Conservation (phyloP, 2,113 vertebrate species). For the Tursiops truncatus region DNA sequence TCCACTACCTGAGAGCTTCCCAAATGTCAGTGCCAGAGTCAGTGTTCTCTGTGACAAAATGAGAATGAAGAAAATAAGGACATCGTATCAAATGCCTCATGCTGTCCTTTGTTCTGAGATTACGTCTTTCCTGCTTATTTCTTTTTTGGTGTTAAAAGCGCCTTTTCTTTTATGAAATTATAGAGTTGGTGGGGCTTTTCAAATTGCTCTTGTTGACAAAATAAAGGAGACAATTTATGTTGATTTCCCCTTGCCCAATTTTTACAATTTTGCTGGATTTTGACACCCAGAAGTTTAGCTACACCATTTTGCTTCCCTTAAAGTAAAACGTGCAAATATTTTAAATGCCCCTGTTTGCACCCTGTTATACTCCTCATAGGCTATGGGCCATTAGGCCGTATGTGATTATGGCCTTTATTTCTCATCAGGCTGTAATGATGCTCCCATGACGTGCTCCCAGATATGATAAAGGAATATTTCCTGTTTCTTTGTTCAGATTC, state of each 20-base stretch:
- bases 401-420: neutral
- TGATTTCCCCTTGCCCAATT: neutral
- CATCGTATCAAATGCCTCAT: neutral
- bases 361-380: neutral
- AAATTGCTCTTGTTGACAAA: neutral
- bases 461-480: neutral
- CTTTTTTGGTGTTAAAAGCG: neutral
- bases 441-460: neutral
- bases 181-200: neutral
- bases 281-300: neutral
- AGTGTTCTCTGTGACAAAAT: neutral
- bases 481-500: neutral
- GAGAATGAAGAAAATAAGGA: neutral
- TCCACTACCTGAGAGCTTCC: neutral
- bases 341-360: neutral
- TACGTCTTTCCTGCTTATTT: neutral
- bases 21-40: too few species aligned
- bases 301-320: neutral
- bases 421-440: neutral
- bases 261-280: neutral
- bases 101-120: neutral
- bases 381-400: too few species aligned
- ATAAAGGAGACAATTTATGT: neutral
- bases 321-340: neutral
- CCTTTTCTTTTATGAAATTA: neutral